A percentile compares a stretch with the other conserved stretches of the same genome.
These are phyloP conservation scores for Tenthredo scrophulariae DNA, from an alignment of 2,888 invertebrate species.

Conservation along the genomic window DNA sequence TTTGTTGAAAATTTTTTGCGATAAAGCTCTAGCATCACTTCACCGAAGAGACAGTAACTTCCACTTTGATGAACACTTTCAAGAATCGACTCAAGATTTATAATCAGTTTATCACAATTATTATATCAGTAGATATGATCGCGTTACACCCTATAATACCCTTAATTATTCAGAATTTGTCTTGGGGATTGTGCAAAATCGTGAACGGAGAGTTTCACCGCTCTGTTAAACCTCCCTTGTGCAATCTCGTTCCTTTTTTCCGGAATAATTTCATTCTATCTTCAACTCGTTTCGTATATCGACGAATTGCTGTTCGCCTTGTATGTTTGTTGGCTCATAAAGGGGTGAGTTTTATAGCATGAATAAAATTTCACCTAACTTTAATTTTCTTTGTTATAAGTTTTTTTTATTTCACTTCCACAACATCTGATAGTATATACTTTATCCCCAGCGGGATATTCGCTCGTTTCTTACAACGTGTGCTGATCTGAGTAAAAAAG, in stretches of 20 bases:
- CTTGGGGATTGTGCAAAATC: not conserved
- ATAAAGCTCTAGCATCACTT: not conserved
- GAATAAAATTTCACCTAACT: slow-evolving; percentile 10
- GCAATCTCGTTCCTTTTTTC: not conserved
- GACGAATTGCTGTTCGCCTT: not conserved
- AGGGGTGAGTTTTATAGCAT: not conserved
- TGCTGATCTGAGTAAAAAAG: not conserved
- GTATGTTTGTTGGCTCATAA: not conserved
- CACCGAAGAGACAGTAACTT: not conserved
- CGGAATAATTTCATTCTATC: not conserved
- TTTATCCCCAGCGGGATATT: not conserved
- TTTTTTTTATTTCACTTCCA: not conserved
- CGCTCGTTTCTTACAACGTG: not conserved
- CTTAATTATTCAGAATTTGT: not conserved
- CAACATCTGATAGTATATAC: not conserved
- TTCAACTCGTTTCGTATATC: not conserved
- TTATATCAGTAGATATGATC: not conserved
- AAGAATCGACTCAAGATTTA: not conserved
- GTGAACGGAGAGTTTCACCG: not conserved
- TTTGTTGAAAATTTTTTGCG: slow-evolving; percentile 7
- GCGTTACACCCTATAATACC: not conserved
- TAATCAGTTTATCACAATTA: not conserved
- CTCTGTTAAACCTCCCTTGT: not conserved
- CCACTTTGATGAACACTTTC: not conserved
- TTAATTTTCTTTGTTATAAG: not conserved